Evolutionary conservation across 2,888 invertebrate species (phyloP).

Genomic region (Acrocyrtus sp.): DNA sequence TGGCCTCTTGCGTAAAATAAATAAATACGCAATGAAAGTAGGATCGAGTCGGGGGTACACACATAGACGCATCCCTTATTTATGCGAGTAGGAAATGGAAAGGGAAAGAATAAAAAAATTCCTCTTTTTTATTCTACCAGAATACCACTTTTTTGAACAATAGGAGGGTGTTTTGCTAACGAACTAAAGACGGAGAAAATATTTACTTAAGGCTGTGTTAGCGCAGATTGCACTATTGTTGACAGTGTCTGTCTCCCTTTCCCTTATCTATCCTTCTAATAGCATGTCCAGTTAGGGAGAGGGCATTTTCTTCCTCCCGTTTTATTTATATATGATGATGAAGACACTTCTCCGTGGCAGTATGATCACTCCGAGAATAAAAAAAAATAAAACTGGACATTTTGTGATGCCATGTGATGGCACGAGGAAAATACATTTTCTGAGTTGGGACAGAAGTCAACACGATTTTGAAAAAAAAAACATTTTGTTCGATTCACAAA

Average conservation of each 20-base stretch:
- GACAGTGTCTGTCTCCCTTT: too few species aligned
- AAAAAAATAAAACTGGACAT: conserved; percentile 6
- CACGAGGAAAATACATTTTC: too few species aligned
- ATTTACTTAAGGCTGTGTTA: background rate
- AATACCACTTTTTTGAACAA: background rate
- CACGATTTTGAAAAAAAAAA: too few species aligned
- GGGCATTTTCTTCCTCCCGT: too few species aligned
- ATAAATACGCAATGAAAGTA: conserved; percentile 14
- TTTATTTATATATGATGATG: too few species aligned
- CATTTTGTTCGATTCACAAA: too few species aligned
- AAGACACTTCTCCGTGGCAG: too few species aligned
- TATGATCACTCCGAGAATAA: background rate
- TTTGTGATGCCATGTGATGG: conserved; percentile 9
- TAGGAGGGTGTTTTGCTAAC: conserved; percentile 20
- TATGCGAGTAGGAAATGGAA: background rate
- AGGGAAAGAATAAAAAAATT: background rate
- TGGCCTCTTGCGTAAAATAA: conserved; percentile 39
- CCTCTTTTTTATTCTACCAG: background rate
- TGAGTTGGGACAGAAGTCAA: too few species aligned
- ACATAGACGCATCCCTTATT: background rate
- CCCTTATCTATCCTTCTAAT: too few species aligned
- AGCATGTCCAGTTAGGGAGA: too few species aligned
- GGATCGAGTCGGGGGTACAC: background rate
- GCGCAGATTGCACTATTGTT: too few species aligned
- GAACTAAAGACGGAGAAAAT: conserved; percentile 22